Conservation (phyloP, 2,888 invertebrate genomes). For the Empis livida region DNA sequence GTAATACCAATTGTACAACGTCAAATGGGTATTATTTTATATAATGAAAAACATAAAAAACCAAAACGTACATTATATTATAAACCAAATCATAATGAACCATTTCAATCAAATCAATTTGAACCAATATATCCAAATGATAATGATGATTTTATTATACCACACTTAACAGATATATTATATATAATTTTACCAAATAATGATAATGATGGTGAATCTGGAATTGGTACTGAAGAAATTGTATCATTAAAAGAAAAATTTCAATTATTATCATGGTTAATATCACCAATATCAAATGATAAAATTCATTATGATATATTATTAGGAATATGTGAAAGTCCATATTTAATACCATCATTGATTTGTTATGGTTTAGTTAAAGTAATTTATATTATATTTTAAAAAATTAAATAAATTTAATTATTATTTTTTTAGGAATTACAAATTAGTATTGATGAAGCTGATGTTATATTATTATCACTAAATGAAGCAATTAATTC, state of each 20-base stretch:
- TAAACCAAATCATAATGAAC: slow-evolving; percentile 8
- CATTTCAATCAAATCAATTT: slow-evolving; percentile 3
- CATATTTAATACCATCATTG: slow-evolving; percentile 6
- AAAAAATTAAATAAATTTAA: not conserved
- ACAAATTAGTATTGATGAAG: slow-evolving; percentile 10
- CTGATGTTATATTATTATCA: slow-evolving; percentile 8
- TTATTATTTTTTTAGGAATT: slow-evolving; percentile 3
- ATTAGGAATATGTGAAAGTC: not conserved
- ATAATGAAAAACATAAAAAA: slow-evolving; percentile 2
- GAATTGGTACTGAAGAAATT: not conserved
- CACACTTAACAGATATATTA: slow-evolving; percentile 3
- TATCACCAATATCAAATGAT: slow-evolving; percentile 1
- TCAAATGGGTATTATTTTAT: slow-evolving; percentile 6
- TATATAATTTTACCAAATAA: not conserved
- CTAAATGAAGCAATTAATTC: slow-evolving; percentile 3
- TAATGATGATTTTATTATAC: slow-evolving; percentile 1
- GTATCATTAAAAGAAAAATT: not conserved
- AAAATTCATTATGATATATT: not conserved
- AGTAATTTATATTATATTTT: slow-evolving; percentile 3
- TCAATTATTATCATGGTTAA: slow-evolving; percentile 5
- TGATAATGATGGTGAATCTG: not conserved
- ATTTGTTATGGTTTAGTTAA: slow-evolving; percentile 6
- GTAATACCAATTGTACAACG: slow-evolving; percentile 7
- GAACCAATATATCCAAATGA: slow-evolving; percentile 6
- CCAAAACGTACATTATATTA: slow-evolving; percentile 2